phyloP scores from a whole-genome alignment of 1,140 invertebrate genomes.

The Myzus persicae region DNA sequence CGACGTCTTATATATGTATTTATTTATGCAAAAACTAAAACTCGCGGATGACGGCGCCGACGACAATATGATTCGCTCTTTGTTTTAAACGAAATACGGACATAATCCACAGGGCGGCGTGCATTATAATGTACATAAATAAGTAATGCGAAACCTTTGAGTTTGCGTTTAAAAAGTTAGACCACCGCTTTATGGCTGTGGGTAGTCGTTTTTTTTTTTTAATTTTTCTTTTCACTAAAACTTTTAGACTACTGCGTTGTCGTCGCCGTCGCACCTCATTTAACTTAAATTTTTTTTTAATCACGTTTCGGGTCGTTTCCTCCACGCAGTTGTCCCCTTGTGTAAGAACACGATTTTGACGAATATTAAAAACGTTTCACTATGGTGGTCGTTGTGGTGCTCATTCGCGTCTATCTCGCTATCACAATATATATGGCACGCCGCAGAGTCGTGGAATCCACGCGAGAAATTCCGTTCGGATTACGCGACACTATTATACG shows the following conservation, averaged over 20 bases:
- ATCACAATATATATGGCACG: neutral
- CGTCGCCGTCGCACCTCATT: neutral
- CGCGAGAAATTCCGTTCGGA: neutral
- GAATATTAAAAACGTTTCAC: neutral
- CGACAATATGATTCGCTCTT: neutral
- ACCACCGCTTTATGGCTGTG: neutral
- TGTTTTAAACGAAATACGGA: neutral
- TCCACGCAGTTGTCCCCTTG: neutral
- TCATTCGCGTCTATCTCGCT: neutral
- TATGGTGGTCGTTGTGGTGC: too few species aligned
- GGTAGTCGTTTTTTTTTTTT: neutral
- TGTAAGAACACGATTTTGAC: neutral
- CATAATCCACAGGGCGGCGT: neutral
- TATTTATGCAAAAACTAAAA: neutral
- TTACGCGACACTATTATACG: neutral
- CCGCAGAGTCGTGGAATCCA: neutral
- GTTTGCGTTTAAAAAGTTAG: slow-evolving; percentile 17
- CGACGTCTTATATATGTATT: neutral
- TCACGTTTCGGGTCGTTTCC: neutral
- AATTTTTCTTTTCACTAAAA: neutral
- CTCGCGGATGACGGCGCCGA: neutral
- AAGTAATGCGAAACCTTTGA: neutral
- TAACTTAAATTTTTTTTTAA: neutral
- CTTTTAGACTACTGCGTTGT: neutral
- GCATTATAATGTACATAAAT: neutral